These are phyloP conservation scores for Indri indri DNA, from an alignment of 2,113 vertebrate genomes.

Conservation along the genomic window DNA sequence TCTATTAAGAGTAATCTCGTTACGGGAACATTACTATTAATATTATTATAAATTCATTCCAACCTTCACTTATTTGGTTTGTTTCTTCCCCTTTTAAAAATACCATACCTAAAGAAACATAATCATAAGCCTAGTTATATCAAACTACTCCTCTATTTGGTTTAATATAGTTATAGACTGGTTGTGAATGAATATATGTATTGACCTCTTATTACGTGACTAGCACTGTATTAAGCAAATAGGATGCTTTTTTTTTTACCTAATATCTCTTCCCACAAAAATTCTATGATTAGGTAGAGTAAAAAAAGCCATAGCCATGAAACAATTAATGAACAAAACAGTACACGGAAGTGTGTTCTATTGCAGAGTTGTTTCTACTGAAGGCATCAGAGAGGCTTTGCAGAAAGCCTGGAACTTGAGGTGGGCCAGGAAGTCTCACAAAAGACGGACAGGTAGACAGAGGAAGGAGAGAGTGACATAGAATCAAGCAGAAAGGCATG, in stretches of 20 bases:
- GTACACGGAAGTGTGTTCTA: background rate
- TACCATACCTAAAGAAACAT: background rate
- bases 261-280: background rate
- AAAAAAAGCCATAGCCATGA: background rate
- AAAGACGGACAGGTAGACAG: background rate
- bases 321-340: background rate
- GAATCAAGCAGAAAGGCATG: background rate
- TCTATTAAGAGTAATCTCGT: background rate
- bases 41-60: background rate
- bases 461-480: background rate
- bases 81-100: background rate
- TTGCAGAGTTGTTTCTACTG: background rate
- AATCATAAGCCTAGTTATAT: background rate
- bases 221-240: background rate
- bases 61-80: background rate
- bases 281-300: background rate
- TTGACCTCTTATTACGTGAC: background rate
- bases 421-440: background rate
- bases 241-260: background rate
- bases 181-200: background rate
- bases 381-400: background rate
- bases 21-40: background rate
- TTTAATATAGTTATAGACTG: background rate
- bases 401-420: background rate
- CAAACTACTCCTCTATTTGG: background rate